Evolutionary conservation across 2,888 invertebrate genomes (phyloP).

Genomic region (Steinernema scapterisci): DNA sequence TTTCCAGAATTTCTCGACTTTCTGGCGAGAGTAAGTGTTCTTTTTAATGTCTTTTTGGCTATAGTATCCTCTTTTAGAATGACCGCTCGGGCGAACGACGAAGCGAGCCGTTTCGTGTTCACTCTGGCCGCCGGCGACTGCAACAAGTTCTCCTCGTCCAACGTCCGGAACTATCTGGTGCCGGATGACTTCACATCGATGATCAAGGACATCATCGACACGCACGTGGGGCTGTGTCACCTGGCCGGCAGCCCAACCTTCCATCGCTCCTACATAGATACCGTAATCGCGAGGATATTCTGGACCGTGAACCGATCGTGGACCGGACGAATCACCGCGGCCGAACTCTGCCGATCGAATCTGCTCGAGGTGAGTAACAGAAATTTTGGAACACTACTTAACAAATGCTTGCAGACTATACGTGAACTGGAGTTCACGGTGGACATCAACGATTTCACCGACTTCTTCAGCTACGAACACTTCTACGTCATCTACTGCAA

Average conservation of each 20-base stretch:
- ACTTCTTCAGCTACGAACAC: conserved; percentile 91
- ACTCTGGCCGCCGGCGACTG: conserved; percentile 72
- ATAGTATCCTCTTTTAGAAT: conserved; percentile 44
- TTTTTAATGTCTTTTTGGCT: neutral
- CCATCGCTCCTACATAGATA: conserved; percentile 96
- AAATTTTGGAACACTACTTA: no score
- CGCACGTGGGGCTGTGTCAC: conserved; percentile 83
- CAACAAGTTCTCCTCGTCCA: conserved; percentile 22
- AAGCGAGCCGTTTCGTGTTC: conserved; percentile 72
- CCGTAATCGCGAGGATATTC: conserved; percentile 92
- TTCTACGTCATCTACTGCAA: conserved; percentile 97
- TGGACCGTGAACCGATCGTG: conserved; percentile 92
- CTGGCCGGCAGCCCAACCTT: conserved; percentile 96
- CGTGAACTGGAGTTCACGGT: conserved; percentile 51
- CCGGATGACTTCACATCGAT: conserved; percentile 89
- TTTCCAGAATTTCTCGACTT: conserved; percentile 51
- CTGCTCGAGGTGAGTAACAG: conserved; percentile 63
- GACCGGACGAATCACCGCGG: conserved; percentile 86
- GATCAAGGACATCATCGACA: conserved; percentile 87
- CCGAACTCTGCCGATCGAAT: conserved; percentile 88
- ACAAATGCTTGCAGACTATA: conserved; percentile 48
- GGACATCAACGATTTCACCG: conserved; percentile 70
- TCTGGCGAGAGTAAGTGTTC: conserved; percentile 44
- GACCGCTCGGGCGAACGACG: conserved; percentile 63
- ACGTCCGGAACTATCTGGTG: conserved; percentile 68